phyloP scores from a whole-genome alignment of 2,888 invertebrate genomes.

The Cosmia pyralina region DNA sequence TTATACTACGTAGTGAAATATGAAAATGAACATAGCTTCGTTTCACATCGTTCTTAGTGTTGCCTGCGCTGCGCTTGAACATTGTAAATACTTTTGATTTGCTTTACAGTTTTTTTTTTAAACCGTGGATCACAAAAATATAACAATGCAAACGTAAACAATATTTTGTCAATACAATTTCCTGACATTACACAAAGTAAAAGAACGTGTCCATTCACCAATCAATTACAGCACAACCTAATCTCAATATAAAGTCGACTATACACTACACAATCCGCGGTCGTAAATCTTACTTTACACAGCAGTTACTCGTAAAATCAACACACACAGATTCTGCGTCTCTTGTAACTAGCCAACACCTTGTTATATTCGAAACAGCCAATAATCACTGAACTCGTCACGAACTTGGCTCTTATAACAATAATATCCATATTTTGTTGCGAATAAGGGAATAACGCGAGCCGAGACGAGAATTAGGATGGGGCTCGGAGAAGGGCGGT shows the following conservation, averaged over 20 bases:
- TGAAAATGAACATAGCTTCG: no score
- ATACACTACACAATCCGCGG: constrained; percentile 18
- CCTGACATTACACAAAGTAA: not conserved
- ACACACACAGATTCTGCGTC: constrained; percentile 50
- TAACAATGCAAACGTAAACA: not conserved
- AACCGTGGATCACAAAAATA: not conserved
- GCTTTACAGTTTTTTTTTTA: not conserved
- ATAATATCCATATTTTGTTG: constrained; percentile 88
- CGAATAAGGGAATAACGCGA: constrained; percentile 86
- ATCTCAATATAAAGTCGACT: constrained; percentile 52
- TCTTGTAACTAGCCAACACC: constrained; percentile 56
- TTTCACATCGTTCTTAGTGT: no score
- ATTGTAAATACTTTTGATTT: not conserved
- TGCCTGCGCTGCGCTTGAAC: not conserved
- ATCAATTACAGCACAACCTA: constrained; percentile 33
- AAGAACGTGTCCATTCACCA: constrained; percentile 24
- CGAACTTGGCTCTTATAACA: constrained; percentile 84
- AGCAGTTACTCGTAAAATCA: constrained; percentile 62
- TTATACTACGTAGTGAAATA: no score
- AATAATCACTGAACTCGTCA: constrained; percentile 75
- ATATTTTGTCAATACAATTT: not conserved
- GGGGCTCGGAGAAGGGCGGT: constrained; percentile 73
- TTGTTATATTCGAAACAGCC: constrained; percentile 64
- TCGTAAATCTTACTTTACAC: constrained; percentile 39
- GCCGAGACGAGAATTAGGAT: constrained; percentile 81